Percentiles rank a stretch among this genome's conserved stretches.
These are phyloP conservation scores for Netelia melanura DNA, from an alignment of 2,888 invertebrate genomes.

Conservation along the genomic window DNA sequence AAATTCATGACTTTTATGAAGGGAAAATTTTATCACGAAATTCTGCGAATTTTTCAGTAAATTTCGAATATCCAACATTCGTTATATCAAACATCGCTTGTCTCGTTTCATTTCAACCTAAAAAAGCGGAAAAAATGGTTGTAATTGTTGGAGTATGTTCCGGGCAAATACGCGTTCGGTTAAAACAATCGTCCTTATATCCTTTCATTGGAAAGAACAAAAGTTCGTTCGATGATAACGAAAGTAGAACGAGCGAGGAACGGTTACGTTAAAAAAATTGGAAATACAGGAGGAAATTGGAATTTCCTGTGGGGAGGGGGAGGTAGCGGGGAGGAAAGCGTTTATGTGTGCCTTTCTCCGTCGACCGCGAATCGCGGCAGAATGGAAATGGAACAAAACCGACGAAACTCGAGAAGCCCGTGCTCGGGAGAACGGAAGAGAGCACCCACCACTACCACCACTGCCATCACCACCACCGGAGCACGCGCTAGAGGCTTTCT, in stretches of 20 bases:
- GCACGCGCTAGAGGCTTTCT: constrained; percentile 65
- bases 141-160: too few relatives aligned
- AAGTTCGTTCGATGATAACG: background rate
- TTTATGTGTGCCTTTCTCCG: constrained; percentile 36
- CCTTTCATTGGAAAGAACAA: background rate
- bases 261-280: constrained; percentile 7
- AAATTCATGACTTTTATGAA: too few relatives aligned
- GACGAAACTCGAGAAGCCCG: constrained; percentile 42
- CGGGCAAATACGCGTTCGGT: too few relatives aligned
- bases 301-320: constrained; percentile 38
- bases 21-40: too few relatives aligned
- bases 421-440: background rate
- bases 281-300: constrained; percentile 44
- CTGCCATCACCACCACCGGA: constrained; percentile 15
- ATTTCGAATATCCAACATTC: too few relatives aligned
- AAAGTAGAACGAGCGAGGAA: background rate
- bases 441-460: background rate
- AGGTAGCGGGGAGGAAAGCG: background rate
- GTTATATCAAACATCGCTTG: too few relatives aligned
- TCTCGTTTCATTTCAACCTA: too few relatives aligned
- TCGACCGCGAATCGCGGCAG: constrained; percentile 32
- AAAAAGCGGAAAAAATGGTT: too few relatives aligned
- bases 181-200: too few relatives aligned
- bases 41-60: too few relatives aligned
- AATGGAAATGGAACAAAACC: constrained; percentile 54